Base-by-base conservation (phyloP, 2,797 vertebrate species). In the Trachurus trachurus region DNA sequence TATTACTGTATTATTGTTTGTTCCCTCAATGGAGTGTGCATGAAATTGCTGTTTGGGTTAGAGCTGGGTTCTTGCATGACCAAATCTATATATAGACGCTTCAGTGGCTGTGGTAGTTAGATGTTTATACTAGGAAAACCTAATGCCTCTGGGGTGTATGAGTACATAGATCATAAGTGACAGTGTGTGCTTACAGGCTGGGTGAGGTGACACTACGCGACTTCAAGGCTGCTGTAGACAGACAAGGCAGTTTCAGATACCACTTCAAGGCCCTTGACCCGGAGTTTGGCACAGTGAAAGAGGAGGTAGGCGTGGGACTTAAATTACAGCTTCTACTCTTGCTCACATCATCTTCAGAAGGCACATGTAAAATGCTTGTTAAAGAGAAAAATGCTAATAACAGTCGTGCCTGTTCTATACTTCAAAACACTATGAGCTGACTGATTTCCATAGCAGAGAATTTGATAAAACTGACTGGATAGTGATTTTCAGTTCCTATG, bases 261-360 rank as follows among this genome's bases (percentile, higher is more conserved):
- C 98, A 99, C 94, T 99, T 99, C 92, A 99, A 99, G 94, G 97
- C 98, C 57, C 94, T 99, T 87, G 98, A 99, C 91, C 98, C 98
- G 0, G 98, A 99, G 94, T 99, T 99, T 90, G 98, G 98, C 91
- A 99, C 98, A 11, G 98, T 99, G 76, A 99, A 99, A 89, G 98
- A 99, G 81, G 98, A 99, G 97, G 98, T 98, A 94, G 73, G 92
- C 8, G 71, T 84, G 63, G 78, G 72, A 76, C 68, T 56, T 13
- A 86, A 86, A 90, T 88, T 66, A 88, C 15, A 83, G 73, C 37
- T 76, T 52, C 52, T 15, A 44, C 65, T 73, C 79, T 68, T 72
- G 85, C 74, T 71, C 71, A 80, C 50, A 67, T 78, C 62, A 79
- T 6, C 80, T 65, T 66, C 66, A 72, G 58, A 21, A 26, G 66